A percentile compares a stretch with the other conserved stretches of the same genome.
These are phyloP conservation scores for Hyles vespertilio DNA, from an alignment of 1,140 invertebrate genomes.

Conservation along the genomic window DNA sequence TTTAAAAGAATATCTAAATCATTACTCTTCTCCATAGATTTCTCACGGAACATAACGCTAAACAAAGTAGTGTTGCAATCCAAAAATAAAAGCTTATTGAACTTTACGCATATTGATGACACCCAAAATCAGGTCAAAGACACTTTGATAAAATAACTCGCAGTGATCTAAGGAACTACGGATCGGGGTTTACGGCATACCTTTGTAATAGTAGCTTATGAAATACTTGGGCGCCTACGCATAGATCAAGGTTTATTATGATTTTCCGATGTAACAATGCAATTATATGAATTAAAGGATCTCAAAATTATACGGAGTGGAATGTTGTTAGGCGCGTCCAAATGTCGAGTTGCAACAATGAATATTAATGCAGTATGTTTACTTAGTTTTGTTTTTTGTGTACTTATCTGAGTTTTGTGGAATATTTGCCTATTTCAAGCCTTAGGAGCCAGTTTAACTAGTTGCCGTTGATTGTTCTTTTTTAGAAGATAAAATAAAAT, in stretches of 20 bases:
- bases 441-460: too few relatives aligned
- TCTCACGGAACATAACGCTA: too few relatives aligned
- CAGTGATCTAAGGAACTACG: constrained; percentile 34
- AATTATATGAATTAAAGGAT: constrained; percentile 31
- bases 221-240: constrained; percentile 45
- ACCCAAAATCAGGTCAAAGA: constrained; percentile 18
- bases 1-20: too few relatives aligned
- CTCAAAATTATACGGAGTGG: constrained; percentile 5
- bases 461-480: too few relatives aligned
- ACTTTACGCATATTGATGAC: constrained; percentile 9
- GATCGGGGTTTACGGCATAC: constrained; percentile 27
- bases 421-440: too few relatives aligned
- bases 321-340: not conserved
- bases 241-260: constrained; percentile 64
- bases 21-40: too few relatives aligned
- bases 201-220: constrained; percentile 51
- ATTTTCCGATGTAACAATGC: constrained; percentile 33
- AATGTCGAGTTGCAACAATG: too few relatives aligned
- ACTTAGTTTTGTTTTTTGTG: too few relatives aligned
- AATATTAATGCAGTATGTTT: too few relatives aligned
- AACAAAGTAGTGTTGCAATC: not conserved
- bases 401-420: too few relatives aligned
- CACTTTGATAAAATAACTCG: constrained; percentile 25
- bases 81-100: constrained; percentile 7
- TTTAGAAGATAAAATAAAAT: too few relatives aligned